Conservation (phyloP, 2,113 vertebrate species). For the Limanda limanda region DNA sequence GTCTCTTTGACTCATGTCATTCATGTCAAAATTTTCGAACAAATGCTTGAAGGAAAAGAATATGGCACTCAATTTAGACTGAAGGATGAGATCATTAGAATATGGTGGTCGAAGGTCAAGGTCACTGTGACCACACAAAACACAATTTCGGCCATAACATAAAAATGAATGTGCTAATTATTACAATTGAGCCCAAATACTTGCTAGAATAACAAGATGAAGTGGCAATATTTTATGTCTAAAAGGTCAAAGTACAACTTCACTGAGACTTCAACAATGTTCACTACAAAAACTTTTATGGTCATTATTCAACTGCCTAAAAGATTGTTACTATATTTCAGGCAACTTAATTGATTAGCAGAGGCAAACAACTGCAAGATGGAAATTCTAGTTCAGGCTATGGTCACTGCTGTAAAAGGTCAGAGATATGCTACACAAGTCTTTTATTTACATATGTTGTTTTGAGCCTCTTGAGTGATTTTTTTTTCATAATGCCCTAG, state of each 20-base stretch:
- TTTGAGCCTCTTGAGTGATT: not conserved
- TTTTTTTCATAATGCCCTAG: too few species aligned
- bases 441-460: not conserved
- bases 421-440: conserved; percentile 7
- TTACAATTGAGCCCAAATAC: too few species aligned
- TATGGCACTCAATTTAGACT: not conserved
- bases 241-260: conserved; percentile 30
- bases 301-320: too few species aligned
- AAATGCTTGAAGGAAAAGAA: not conserved
- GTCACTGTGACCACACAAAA: too few species aligned
- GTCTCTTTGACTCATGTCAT: not conserved
- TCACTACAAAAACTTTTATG: too few species aligned
- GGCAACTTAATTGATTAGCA: too few species aligned
- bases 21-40: not conserved
- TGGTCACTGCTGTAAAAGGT: conserved; percentile 31
- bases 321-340: too few species aligned
- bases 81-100: not conserved
- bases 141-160: not conserved
- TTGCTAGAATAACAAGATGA: too few species aligned
- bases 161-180: not conserved
- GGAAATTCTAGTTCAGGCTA: not conserved
- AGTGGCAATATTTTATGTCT: too few species aligned
- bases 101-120: not conserved
- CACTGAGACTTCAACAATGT: too few species aligned
- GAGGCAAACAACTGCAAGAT: too few species aligned